Evolutionary conservation across 1,140 invertebrate species (phyloP).

Genomic region (Bombus terrestris): DNA sequence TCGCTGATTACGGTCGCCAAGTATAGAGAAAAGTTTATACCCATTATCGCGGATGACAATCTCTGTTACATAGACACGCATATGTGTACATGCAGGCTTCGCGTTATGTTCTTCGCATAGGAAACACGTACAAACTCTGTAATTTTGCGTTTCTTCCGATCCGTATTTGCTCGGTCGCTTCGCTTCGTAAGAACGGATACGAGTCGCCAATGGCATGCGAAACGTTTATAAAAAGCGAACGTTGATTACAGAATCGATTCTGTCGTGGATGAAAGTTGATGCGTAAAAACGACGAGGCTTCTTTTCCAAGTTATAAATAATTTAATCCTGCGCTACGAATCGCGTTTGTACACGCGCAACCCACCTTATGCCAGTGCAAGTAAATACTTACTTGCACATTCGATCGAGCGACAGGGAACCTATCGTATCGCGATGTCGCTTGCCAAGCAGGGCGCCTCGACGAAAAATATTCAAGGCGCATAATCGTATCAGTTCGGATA

Average conservation of each 20-base stretch:
- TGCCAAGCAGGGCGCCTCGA: background rate
- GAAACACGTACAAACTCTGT: background rate
- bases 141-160: background rate
- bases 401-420: background rate
- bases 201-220: too few species aligned
- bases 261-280: too few species aligned
- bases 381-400: background rate
- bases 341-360: background rate
- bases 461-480: background rate
- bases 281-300: background rate
- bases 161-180: background rate
- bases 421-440: background rate
- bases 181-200: too few species aligned
- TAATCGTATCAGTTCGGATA: too few species aligned
- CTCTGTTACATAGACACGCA: conserved; percentile 34
- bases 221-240: too few species aligned
- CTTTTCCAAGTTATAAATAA: background rate
- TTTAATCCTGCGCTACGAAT: background rate
- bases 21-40: background rate
- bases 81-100: background rate
- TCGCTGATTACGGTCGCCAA: too few species aligned
- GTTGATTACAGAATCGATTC: too few species aligned
- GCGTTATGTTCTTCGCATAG: background rate
- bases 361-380: too few species aligned
- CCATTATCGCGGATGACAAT: conserved; percentile 63